Percentiles rank a stretch among this genome's conserved stretches.
Conservation (phyloP, 2,797 vertebrate species). For the Glossophaga mutica region DNA sequence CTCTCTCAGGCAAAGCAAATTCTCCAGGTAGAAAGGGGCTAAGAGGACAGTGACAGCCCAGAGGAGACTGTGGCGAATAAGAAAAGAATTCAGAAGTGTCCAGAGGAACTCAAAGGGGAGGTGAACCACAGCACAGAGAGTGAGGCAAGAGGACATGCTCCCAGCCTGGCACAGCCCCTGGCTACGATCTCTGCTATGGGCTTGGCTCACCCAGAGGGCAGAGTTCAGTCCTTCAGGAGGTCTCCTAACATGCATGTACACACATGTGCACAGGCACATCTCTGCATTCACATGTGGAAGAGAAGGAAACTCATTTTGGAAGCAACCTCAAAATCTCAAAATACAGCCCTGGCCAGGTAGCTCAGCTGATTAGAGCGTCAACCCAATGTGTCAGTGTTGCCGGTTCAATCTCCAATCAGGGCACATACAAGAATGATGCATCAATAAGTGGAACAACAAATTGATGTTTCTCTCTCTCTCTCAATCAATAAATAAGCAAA, state of each 20-base stretch:
- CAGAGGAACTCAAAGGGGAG: neutral
- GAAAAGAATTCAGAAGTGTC: neutral
- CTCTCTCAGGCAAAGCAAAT: neutral
- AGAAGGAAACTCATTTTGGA: neutral
- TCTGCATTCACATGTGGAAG: neutral
- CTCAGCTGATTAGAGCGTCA: no score
- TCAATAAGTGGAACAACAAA: neutral
- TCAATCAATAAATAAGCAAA: neutral
- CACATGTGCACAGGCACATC: neutral
- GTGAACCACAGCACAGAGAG: neutral
- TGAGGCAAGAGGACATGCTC: neutral
- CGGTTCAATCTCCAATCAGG: no score
- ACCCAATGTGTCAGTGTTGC: no score
- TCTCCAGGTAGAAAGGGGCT: neutral
- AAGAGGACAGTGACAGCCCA: neutral
- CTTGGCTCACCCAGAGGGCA: neutral
- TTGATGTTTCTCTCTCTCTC: neutral
- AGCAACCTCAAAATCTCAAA: slow-evolving; percentile 26
- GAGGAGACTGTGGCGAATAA: neutral
- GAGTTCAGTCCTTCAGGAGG: neutral
- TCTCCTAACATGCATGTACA: neutral
- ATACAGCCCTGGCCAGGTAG: neutral
- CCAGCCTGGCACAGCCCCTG: neutral
- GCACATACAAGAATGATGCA: neutral
- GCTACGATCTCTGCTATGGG: neutral